Evolutionary conservation across 2,888 invertebrate species (phyloP), one percentile per base, ranked within the genome.

Genomic region (Andrena flavipes): DNA sequence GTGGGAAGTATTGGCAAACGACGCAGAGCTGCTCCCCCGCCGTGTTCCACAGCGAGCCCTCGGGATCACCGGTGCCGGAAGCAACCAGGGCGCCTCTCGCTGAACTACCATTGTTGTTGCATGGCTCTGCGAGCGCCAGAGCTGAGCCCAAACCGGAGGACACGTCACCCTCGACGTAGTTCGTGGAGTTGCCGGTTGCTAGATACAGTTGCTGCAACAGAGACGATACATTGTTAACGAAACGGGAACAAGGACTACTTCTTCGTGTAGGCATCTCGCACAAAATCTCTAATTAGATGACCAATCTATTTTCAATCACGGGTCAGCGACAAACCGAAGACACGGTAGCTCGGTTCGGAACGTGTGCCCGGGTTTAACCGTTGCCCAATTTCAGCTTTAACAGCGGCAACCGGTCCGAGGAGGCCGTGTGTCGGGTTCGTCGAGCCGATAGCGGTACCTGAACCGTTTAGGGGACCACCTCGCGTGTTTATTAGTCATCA

Each of bases 1-100:
- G 95, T 26, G 97, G 97, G 91, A 96, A 96, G 89, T 96, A 96
- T 90, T 97, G 97, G 94, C 98, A 98, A 89, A 98, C 98, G 84
- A 97, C 97, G 94, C 98, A 98, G 3, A 96, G 93, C 88, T 96
- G 96, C 88, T 96, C 96, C 5, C 95, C 95, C 1, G 95, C 94
- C 20, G 94, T 94, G 87, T 95, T 95, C 95, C 95, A 95, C 56
- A 95, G 92, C 13, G 95, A 94, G 76, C 95, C 95, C 56, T 95
- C 95, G 13, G 94, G 91, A 62, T 94, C 94, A 7, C 93, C 93
- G 84, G 89, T 94, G 70, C 91, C 95, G 72, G 92, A 92, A 3
- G 92, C 93, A 29, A 93, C 94, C 73, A 93, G 77, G 0, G 93
- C 92, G 20, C 93, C 93, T 26, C 92, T 86, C 29, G 90, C 77